A percentile compares a stretch with the other conserved stretches of the same genome.
Evolutionary conservation across 1,140 invertebrate genomes (phyloP).

Genomic region (Olivierus martensii): DNA sequence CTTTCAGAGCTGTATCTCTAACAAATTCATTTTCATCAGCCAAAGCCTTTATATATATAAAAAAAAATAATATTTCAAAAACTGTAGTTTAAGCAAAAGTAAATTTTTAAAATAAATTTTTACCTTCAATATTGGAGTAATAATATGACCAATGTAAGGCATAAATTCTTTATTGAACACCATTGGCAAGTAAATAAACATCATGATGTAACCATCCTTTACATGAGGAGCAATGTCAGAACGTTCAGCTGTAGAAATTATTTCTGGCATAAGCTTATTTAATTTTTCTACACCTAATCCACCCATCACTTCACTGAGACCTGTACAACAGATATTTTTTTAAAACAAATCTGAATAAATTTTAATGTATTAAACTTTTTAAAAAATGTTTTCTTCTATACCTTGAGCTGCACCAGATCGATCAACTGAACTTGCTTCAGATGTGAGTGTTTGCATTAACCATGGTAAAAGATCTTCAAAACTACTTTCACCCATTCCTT

Average conservation of each 20-base stretch:
- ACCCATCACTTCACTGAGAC: conserved; percentile 65
- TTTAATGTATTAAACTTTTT: too few species aligned
- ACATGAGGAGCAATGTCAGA: conserved; percentile 93
- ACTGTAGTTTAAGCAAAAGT: neutral
- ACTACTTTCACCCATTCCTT: conserved; percentile 87
- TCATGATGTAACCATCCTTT: conserved; percentile 99
- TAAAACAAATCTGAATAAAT: too few species aligned
- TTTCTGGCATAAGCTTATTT: conserved; percentile 95
- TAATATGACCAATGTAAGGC: conserved; percentile 92
- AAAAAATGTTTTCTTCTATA: neutral
- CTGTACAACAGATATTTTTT: too few species aligned
- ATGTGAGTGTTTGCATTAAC: conserved; percentile 97
- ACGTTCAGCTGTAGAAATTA: conserved; percentile 87
- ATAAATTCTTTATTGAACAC: conserved; percentile 92
- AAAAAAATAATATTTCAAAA: conserved; percentile 5
- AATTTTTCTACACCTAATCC: conserved; percentile 90
- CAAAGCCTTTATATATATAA: conserved; percentile 49
- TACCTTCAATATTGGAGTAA: conserved; percentile 89
- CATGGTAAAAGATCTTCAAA: conserved; percentile 93
- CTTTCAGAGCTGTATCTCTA: conserved; percentile 86
- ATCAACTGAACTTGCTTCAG: conserved; percentile 88
- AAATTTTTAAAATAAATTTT: neutral
- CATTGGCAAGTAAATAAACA: conserved; percentile 98
- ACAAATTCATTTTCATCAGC: conserved; percentile 99
- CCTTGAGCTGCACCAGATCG: conserved; percentile 96